Evolutionary conservation across 37 sponge, comb jelly and placozoan genomes (phyloP).

Genomic region (Spongilla lacustris): DNA sequence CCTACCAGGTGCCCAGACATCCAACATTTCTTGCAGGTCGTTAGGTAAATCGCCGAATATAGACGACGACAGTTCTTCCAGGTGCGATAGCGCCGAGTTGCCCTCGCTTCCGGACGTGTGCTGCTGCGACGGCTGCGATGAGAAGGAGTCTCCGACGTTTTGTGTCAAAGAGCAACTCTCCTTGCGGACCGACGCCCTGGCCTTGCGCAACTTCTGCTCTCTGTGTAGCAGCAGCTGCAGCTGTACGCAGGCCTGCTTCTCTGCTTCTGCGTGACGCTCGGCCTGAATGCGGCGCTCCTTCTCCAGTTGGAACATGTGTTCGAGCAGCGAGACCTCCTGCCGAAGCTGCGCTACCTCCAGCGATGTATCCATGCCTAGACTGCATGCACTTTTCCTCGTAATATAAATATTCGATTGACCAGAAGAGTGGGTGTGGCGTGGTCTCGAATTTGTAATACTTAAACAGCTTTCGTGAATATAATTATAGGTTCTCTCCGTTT

Average conservation of each 20-base stretch:
- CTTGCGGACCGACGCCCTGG: too few species aligned
- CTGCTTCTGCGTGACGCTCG: conserved; percentile 56
- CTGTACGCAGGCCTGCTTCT: conserved; percentile 57
- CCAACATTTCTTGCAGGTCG: conserved; percentile 56
- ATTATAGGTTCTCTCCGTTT: too few species aligned
- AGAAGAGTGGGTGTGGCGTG: not conserved
- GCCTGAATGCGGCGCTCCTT: conserved; percentile 60
- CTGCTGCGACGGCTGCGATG: conserved; percentile 6
- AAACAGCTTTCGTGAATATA: too few species aligned
- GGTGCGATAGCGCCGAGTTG: conserved; percentile 13
- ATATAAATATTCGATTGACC: too few species aligned
- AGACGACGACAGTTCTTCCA: conserved; percentile 34
- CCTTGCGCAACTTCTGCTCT: conserved; percentile 6
- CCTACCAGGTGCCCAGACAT: not conserved
- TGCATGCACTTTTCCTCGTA: too few species aligned
- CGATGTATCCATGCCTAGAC: not conserved
- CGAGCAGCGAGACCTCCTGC: not conserved
- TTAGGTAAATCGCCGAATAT: conserved; percentile 58
- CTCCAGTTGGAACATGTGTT: conserved; percentile 54
- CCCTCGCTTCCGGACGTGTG: conserved; percentile 44
- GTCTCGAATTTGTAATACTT: not conserved
- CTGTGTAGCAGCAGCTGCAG: conserved; percentile 30
- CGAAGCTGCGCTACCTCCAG: not conserved
- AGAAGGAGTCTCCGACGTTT: not conserved
- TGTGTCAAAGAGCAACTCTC: not conserved